These are phyloP conservation scores for Reticulitermes lucifugus DNA, from an alignment of 2,888 invertebrate genomes.

Conservation along the genomic window DNA sequence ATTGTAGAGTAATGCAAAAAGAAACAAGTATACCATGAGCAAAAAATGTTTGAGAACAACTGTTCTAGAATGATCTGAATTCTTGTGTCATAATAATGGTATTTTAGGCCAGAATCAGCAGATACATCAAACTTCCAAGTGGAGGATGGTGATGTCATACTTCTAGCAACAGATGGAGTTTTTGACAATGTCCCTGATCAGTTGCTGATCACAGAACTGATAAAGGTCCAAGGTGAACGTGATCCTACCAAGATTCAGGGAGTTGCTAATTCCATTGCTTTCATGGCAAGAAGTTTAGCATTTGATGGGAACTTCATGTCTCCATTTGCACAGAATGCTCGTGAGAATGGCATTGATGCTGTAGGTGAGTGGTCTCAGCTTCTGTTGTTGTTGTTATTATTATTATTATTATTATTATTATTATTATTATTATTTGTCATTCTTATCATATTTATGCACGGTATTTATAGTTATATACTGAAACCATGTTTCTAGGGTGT, in stretches of 20 bases:
- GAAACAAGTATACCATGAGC: no score
- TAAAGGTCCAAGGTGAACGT: constrained; percentile 76
- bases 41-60: no score
- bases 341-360: constrained; percentile 92
- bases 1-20: no score
- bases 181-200: constrained; percentile 98
- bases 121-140: constrained; percentile 89
- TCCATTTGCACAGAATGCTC: constrained; percentile 94
- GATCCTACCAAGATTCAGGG: constrained; percentile 85
- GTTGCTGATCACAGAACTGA: constrained; percentile 87
- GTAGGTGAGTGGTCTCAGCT: constrained; percentile 74
- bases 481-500: no score
- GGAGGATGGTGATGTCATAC: constrained; percentile 93
- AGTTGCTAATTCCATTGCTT: constrained; percentile 93
- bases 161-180: constrained; percentile 97
- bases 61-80: no score
- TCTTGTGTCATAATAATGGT: background rate
- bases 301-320: constrained; percentile 96
- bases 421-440: no score
- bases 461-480: no score
- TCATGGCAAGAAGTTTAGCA: constrained; percentile 94
- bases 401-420: no score
- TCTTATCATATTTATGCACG: no score
- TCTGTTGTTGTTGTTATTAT: background rate
- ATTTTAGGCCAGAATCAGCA: constrained; percentile 86